Base-by-base conservation (phyloP, 2,888 invertebrate species). In the Caenorhabditis angaria region DNA sequence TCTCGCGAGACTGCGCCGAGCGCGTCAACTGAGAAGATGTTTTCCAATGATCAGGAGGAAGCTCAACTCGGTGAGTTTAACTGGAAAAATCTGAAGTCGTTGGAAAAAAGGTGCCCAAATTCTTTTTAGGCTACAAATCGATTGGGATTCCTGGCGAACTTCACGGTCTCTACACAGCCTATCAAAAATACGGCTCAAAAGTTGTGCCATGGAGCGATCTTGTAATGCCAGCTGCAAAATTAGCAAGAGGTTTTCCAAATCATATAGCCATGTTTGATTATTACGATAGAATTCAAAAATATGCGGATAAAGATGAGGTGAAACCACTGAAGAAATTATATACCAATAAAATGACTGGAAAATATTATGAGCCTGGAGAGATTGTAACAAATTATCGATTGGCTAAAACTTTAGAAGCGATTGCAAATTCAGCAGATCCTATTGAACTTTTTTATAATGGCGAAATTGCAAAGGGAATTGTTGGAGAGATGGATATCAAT, bases 1-100 rank as follows among this genome's bases (percentile, higher is more conserved):
- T 89, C 89, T 3, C 83, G 90, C 54, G 90, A 90, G 77, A 86
- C 83, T 2, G 90, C 90, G 5, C 89, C 89, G 0, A 87, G 88
- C 0, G 90, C 88, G 0, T 92, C 95, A 0, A 89, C 89, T 12
- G 76, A 84, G 59, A 81, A 85, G 20, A 82, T 80, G 76, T 78
- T 66, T 53, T 57, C 69, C 3, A 54, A 68, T 20, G 66, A 77
- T 55, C 70, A 76, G 6, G 77, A 77, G 4, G 61, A 65, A 5
- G 64, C 72, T 3, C 68, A 68, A 56, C 14, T 41, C 3, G 41
- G 41, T 41, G n/a, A n/a, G n/a, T n/a, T n/a, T n/a, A n/a, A n/a
- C n/a, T 65, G 64, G 18, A n/a, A n/a, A 12, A 12, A n/a, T 12
- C 10, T 53, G 8, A 24, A 53, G 10, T 53, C 20, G 10, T 53